phyloP scores from a whole-genome alignment of 2,888 invertebrate genomes.

The Sarcophaga carnaria region DNA sequence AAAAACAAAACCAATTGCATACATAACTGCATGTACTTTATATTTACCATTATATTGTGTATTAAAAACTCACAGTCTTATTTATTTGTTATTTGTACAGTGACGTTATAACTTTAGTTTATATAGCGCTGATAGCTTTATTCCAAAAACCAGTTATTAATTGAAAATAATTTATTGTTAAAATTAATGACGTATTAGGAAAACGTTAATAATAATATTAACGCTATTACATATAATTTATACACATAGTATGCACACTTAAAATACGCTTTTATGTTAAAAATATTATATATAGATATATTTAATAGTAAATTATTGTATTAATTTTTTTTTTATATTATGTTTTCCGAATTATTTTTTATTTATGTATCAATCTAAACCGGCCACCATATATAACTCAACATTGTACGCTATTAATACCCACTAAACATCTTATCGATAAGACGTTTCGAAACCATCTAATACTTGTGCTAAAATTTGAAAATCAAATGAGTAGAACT shows the following conservation, averaged over 20 bases:
- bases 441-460: constrained; percentile 30
- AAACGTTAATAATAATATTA: background rate
- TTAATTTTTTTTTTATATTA: constrained; percentile 29
- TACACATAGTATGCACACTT: background rate
- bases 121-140: background rate
- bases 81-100: background rate
- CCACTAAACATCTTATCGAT: constrained; percentile 40
- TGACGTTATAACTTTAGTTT: constrained; percentile 13
- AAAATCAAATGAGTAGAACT: constrained; percentile 8
- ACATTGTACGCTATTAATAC: constrained; percentile 8
- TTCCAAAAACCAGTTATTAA: constrained; percentile 11
- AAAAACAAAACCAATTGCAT: too few relatives aligned
- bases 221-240: background rate
- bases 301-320: background rate
- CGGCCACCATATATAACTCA: constrained; percentile 4
- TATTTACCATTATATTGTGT: too few relatives aligned
- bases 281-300: background rate
- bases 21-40: too few relatives aligned
- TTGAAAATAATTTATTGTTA: background rate
- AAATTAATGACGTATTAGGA: constrained; percentile 32
- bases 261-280: background rate
- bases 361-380: constrained; percentile 26
- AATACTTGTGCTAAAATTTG: constrained; percentile 23
- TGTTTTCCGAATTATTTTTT: constrained; percentile 31
- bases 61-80: constrained; percentile 1